Conservation (phyloP, 2,888 invertebrate genomes). For the Limenitis arthemis region DNA sequence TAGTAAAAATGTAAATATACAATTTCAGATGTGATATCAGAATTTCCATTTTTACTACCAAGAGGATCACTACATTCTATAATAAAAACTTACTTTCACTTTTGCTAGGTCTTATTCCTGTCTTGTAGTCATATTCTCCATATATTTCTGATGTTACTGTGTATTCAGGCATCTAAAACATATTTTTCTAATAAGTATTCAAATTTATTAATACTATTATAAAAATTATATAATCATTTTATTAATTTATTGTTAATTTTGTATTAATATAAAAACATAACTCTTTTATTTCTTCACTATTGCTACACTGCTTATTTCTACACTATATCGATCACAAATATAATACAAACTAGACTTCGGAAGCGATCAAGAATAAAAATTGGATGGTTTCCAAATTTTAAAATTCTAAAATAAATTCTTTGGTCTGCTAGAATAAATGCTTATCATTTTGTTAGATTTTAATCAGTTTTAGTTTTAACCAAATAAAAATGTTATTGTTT, state of each 20-base stretch:
- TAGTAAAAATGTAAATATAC: constrained; percentile 73
- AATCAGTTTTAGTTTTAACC: not conserved
- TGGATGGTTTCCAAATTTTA: constrained; percentile 60
- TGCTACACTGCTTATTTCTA: not conserved
- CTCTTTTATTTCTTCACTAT: not conserved
- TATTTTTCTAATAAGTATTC: not conserved
- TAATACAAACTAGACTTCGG: constrained; percentile 35
- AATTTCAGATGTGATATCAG: constrained; percentile 77
- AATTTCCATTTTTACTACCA: no score
- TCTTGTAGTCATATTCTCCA: constrained; percentile 76
- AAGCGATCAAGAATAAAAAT: constrained; percentile 52
- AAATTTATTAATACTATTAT: not conserved
- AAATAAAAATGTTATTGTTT: not conserved
- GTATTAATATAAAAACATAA: not conserved
- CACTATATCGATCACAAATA: constrained; percentile 11
- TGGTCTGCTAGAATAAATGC: constrained; percentile 35
- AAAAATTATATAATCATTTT: not conserved
- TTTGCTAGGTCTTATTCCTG: constrained; percentile 53
- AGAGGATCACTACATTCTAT: no score
- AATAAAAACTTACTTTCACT: constrained; percentile 56
- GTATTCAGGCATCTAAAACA: constrained; percentile 63
- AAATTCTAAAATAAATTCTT: constrained; percentile 64
- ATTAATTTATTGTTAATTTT: not conserved
- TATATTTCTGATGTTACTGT: constrained; percentile 83
- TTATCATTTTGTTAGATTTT: no score